Percentiles rank a stretch among this genome's conserved stretches.
These are phyloP conservation scores for Pangasianodon hypophthalmus DNA, from an alignment of 2,113 vertebrate genomes.

Conservation along the genomic window DNA sequence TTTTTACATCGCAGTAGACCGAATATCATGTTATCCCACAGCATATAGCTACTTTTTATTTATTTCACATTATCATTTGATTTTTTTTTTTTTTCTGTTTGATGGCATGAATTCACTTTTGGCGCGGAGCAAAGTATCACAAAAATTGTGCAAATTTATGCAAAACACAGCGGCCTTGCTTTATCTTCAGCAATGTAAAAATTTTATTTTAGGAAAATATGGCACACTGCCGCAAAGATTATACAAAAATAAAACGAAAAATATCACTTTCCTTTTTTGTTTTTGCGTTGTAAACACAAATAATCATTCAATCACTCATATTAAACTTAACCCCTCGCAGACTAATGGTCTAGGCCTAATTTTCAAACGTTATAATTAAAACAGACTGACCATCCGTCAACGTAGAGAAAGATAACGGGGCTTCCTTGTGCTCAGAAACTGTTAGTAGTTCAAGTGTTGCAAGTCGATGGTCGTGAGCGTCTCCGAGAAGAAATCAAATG, in stretches of 20 bases:
- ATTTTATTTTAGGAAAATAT: slow-evolving; percentile 96
- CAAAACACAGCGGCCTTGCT: slow-evolving; percentile 33
- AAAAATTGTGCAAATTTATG: slow-evolving; percentile 26
- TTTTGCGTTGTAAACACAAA: slow-evolving; percentile 74
- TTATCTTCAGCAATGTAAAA: slow-evolving; percentile 68
- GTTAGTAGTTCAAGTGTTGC: slow-evolving; percentile 92
- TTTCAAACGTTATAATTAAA: slow-evolving; percentile 64
- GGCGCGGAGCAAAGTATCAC: background rate
- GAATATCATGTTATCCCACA: background rate
- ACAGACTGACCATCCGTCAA: slow-evolving; percentile 59
- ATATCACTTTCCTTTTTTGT: slow-evolving; percentile 78
- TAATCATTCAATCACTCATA: slow-evolving; percentile 68
- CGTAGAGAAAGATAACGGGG: slow-evolving; percentile 49
- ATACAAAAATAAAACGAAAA: slow-evolving; percentile 94
- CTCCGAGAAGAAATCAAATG: slow-evolving; percentile 96
- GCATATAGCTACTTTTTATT: background rate
- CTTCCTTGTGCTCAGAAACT: slow-evolving; percentile 53
- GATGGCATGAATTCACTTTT: background rate
- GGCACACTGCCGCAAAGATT: slow-evolving; percentile 74
- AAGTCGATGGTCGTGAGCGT: slow-evolving; percentile 94
- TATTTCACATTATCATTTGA: background rate
- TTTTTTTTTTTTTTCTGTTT: background rate
- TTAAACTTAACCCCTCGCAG: slow-evolving; percentile 76
- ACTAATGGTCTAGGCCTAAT: slow-evolving; percentile 70
- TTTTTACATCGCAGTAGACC: background rate